Base-by-base conservation (phyloP, 2,797 vertebrate species). In the Hydrocynus forskahlii region DNA sequence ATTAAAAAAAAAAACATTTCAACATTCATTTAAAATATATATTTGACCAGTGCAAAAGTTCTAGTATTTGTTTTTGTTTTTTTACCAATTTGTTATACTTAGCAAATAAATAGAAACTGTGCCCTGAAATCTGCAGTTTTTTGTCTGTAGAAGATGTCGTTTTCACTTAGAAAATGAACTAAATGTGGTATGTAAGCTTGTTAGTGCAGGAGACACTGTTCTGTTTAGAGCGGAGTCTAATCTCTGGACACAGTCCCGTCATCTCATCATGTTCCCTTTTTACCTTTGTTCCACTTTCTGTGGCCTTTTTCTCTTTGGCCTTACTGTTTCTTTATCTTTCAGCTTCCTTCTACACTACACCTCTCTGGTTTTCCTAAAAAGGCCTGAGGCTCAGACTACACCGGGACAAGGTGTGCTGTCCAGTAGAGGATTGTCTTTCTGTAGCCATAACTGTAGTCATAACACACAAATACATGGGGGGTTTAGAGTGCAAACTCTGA, bases 281-380 rank as follows among this genome's bases (percentile, higher is more conserved):
- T 10, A 6, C 45, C 43, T 14, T 69, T 48, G 7, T 48, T 69
- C 21, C 10, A 29, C 12, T 76, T 63, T 25, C 43, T 73, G 17
- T 70, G n/a, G 45, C 67, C 14, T 8, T 12, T 21, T 21, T 59
- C 43, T 21, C 7, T 80, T 64, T 71, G 13, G 0, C 35, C 17
- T 19, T 19, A 7, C 9, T 52, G 43, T 79, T 23, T 72, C 16
- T 12, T 55, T 72, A 55, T 29, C 29, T 16, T 63, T 54, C 45
- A 52, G 17, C 74, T 64, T 70, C 77, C 5, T 52, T 76, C 48
- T 10, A 52, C 19, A 45, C 19, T 17, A 4, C 9, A 54, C 9
- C 25, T 17, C 54, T 16, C 5, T 21, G 12, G 60, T 57, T 68
- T 54, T 67, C 71, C 71, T 78, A 57, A 81, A 79, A 77, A 81